Percentiles rank a stretch among this genome's conserved stretches.
Evolutionary conservation across 1,140 invertebrate genomes (phyloP).

Genomic region (Psix sp.): DNA sequence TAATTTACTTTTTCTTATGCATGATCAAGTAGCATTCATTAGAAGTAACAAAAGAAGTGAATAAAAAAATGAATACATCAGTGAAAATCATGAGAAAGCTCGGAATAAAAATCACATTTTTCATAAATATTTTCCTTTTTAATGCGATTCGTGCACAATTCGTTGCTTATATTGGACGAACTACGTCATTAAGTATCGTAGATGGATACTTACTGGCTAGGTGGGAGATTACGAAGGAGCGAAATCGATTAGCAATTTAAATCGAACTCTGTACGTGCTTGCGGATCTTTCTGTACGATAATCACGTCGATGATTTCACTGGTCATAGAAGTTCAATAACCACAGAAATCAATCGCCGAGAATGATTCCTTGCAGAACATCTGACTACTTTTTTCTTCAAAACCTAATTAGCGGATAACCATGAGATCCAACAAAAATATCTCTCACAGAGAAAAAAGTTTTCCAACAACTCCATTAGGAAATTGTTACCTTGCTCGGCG

Average conservation of each 20-base stretch:
- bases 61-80: too few species aligned
- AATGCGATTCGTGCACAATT: conserved; percentile 48
- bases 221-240: conserved; percentile 75
- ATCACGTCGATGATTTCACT: conserved; percentile 68
- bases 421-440: conserved; percentile 23
- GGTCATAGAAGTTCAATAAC: conserved; percentile 67
- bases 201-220: conserved; percentile 65
- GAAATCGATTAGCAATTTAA: conserved; percentile 77
- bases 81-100: too few species aligned
- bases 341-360: conserved; percentile 56
- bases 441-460: conserved; percentile 8
- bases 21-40: too few species aligned
- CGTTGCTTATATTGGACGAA: conserved; percentile 54
- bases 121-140: conserved; percentile 28
- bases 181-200: conserved; percentile 63
- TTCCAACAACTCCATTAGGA: too few species aligned
- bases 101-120: conserved; percentile 11
- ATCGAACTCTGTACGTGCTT: conserved; percentile 73
- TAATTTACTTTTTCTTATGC: too few species aligned
- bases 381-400: conserved; percentile 49
- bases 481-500: too few species aligned
- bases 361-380: conserved; percentile 55
- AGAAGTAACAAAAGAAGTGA: too few species aligned
- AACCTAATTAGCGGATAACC: conserved; percentile 44
- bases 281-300: conserved; percentile 70